phyloP scores from a whole-genome alignment of 2,113 vertebrate species.

The Parus major region DNA sequence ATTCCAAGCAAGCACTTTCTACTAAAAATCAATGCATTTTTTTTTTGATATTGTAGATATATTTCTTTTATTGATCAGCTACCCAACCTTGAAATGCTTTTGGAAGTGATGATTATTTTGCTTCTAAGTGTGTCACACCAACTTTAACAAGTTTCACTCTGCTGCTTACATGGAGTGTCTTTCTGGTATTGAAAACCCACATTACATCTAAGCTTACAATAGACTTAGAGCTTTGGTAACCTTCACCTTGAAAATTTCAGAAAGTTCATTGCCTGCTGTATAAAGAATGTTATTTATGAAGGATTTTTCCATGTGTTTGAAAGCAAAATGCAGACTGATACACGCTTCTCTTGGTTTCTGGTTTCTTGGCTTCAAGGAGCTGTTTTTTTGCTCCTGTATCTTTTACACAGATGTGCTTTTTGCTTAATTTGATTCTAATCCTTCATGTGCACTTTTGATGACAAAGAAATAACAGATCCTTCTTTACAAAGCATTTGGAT shows the following conservation, averaged over 20 bases:
- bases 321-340: not conserved
- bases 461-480: not conserved
- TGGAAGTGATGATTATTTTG: not conserved
- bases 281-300: not conserved
- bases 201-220: not conserved
- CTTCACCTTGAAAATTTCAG: not conserved
- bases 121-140: not conserved
- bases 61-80: not conserved
- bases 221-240: not conserved
- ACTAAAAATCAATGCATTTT: not conserved
- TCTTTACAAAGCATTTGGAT: not conserved
- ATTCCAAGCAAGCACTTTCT: not conserved
- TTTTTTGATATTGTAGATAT: not conserved
- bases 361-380: not conserved
- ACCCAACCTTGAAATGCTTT: not conserved
- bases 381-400: not conserved
- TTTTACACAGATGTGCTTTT: not conserved
- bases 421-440: not conserved
- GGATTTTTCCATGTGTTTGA: not conserved
- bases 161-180: not conserved
- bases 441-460: not conserved
- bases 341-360: not conserved
- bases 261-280: not conserved
- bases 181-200: not conserved
- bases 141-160: not conserved